Percentiles rank a stretch among this genome's conserved stretches.
Conservation (phyloP, 2,113 vertebrate species). For the Lagopus leucura region DNA sequence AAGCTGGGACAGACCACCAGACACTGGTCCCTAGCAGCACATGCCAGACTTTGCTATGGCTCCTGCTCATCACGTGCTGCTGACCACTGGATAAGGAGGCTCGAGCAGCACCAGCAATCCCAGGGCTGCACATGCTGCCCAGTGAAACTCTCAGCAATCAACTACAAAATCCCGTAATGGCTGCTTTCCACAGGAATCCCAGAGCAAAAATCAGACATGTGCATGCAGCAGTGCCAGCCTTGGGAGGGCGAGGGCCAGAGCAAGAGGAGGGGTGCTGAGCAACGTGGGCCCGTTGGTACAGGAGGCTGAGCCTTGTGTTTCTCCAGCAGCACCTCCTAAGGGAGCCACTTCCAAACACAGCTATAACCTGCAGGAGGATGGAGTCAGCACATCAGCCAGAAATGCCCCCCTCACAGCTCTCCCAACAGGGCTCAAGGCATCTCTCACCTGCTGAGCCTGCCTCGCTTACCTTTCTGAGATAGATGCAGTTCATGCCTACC, state of each 20-base stretch:
- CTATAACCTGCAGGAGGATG: background rate
- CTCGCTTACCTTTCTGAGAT: background rate
- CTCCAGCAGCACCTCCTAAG: background rate
- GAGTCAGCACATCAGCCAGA: background rate
- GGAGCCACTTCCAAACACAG: background rate
- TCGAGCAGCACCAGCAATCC: background rate
- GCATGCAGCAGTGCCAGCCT: fast-evolving
- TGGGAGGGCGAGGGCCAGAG: background rate
- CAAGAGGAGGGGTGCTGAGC: fast-evolving
- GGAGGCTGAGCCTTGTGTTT: background rate
- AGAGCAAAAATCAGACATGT: fast-evolving
- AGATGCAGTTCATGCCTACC: background rate
- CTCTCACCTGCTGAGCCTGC: background rate
- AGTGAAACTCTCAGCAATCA: fast-evolving
- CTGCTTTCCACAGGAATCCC: background rate
- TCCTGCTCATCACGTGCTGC: fast-evolving
- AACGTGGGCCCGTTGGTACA: background rate
- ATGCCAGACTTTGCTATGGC: background rate
- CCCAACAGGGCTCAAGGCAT: fast-evolving
- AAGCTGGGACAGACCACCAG: background rate
- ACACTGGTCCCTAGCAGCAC: fast-evolving
- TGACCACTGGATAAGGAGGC: background rate
- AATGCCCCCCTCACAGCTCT: background rate
- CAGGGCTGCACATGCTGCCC: background rate
- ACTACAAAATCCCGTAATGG: background rate